Evolutionary conservation across 2,113 vertebrate species (phyloP).

Genomic region (Numenius arquata): DNA sequence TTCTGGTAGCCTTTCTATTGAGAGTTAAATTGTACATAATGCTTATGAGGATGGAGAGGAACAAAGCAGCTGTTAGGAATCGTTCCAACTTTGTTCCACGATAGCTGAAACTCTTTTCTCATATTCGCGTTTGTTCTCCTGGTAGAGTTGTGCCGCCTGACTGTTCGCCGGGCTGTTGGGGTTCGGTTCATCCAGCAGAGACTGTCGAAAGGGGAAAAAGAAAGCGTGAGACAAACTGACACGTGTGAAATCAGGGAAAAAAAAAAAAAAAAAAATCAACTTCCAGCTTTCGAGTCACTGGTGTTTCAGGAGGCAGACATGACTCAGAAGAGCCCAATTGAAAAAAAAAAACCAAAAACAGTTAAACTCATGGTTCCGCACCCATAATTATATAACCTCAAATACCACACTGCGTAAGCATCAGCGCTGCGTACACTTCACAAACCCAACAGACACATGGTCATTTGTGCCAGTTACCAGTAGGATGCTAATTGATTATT

Average conservation of each 20-base stretch:
- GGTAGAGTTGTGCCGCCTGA: constrained; percentile 98
- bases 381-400: background rate
- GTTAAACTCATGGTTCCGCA: background rate
- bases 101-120: constrained; percentile 98
- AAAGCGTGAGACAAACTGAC: background rate
- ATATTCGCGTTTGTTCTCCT: constrained; percentile 98
- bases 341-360: background rate
- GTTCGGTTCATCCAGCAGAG: constrained; percentile 96
- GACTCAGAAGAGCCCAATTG: background rate
- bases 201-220: constrained; percentile 69
- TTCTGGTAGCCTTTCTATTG: constrained; percentile 75
- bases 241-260: background rate
- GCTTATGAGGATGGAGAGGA: constrained; percentile 67
- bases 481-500: background rate
- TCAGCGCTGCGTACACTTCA: background rate
- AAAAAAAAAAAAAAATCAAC: background rate
- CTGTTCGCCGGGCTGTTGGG: constrained; percentile 99
- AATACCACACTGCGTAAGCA: background rate
- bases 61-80: constrained; percentile 83
- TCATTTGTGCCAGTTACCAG: background rate
- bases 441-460: background rate
- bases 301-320: background rate
- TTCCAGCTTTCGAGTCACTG: background rate
- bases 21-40: constrained; percentile 75
- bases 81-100: constrained; percentile 99